Base-by-base conservation (phyloP, 2,888 invertebrate species). In the Polymixis lichenea region DNA sequence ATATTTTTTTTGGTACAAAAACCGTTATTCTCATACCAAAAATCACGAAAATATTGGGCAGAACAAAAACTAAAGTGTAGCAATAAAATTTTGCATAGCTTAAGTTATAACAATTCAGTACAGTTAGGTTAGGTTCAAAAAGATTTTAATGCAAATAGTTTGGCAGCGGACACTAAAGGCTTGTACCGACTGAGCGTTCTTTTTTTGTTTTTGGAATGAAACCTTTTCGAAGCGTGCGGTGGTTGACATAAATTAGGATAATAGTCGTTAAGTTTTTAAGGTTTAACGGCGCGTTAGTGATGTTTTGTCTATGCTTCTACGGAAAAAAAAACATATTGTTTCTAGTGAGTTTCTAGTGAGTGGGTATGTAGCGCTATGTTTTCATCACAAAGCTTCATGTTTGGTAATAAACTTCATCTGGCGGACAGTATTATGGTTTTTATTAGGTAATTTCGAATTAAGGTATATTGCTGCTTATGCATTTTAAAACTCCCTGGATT, bases 61-160 rank as follows among this genome's bases (percentile, higher is more conserved):
- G 65, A 86, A 81, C 76, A 86, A 81, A 86, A 80, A 67, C 11
- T 56, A 53, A 62, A 66, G 32, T 64, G 32, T 62, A 58, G 81
- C 72, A 80, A 85, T 90, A 88, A 88, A 88, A 88, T 87, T 90
- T 86, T 75, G 81, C 84, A 83, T 68, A 86, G 85, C 66, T 51
- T 70, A 65, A 61, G 70, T 79, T 82, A 75, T 83, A 88, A 88
- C 86, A 87, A 87, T 88, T 32, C 70, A 72, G 69, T 89, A 89
- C 90, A 87, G 91, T 91, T 91, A 91, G 79, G 81, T 83, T 80
- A 74, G 65, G 60, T 72, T 81, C 6, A 66, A 78, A 80, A 73
- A 82, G 70, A 72, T 68, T 84, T 84, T 66, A 79, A 83, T 77
- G 80, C 73, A 81, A 78, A 84, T 74, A 51, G 67, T 80, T 75